Evolutionary conservation across 2,888 invertebrate genomes (phyloP).

Genomic region (Drosophila setosimentum): DNA sequence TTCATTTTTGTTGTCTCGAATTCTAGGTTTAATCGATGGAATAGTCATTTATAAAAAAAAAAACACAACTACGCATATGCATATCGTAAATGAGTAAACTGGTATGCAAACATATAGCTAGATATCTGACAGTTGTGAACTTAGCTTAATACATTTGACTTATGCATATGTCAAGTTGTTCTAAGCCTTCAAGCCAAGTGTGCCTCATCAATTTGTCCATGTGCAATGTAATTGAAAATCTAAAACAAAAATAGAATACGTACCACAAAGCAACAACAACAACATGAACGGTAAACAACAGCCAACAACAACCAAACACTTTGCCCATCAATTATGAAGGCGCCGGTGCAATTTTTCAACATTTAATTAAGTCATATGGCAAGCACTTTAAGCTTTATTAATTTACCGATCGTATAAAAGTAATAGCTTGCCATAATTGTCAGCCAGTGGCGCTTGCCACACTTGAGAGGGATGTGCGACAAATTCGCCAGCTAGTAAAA

Average conservation of each 20-base stretch:
- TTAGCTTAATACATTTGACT: conserved; percentile 1
- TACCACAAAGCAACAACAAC: conserved; percentile 1
- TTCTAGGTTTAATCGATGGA: background rate
- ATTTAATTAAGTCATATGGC: conserved; percentile 75
- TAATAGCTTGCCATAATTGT: conserved; percentile 58
- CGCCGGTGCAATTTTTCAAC: conserved; percentile 66
- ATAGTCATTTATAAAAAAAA: background rate
- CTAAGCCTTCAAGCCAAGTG: conserved; percentile 14
- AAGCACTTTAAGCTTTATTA: conserved; percentile 74
- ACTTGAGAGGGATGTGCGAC: conserved; percentile 49
- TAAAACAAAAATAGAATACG: conserved; percentile 3
- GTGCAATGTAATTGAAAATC: conserved; percentile 14
- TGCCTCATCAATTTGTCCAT: conserved; percentile 33
- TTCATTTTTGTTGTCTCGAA: background rate
- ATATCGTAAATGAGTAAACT: background rate
- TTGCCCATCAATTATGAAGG: conserved; percentile 60
- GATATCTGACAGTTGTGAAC: conserved; percentile 4
- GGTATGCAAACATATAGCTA: background rate
- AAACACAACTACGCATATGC: background rate
- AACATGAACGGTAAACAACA: conserved; percentile 1
- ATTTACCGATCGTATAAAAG: conserved; percentile 67
- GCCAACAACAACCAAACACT: conserved; percentile 1
- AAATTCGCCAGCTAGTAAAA: conserved; percentile 35
- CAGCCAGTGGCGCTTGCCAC: conserved; percentile 25
- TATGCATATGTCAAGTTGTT: conserved; percentile 7